phyloP scores from a whole-genome alignment of 1,140 invertebrate genomes.

The Drosophila navojoa region DNA sequence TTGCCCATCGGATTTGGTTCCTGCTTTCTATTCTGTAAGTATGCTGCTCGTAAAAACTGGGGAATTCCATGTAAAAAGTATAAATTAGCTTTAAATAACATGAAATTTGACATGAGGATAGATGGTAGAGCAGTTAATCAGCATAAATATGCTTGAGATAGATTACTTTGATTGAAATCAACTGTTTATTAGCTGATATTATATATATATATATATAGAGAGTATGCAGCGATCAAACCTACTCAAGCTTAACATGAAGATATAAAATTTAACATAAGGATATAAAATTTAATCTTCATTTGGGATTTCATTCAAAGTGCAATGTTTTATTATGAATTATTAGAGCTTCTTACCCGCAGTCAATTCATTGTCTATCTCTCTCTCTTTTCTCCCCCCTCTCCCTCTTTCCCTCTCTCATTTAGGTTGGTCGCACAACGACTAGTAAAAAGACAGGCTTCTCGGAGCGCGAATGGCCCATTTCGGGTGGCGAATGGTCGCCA shows the following conservation, averaged over 20 bases:
- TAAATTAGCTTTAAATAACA: background rate
- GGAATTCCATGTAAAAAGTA: too few species aligned
- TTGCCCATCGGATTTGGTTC: slow-evolving; percentile 98
- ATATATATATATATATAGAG: too few species aligned
- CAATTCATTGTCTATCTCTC: background rate
- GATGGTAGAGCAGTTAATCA: too few species aligned
- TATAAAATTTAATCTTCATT: background rate
- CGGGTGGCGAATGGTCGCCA: slow-evolving; percentile 97
- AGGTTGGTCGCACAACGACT: slow-evolving; percentile 85
- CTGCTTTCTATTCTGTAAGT: slow-evolving; percentile 90
- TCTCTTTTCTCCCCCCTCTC: background rate
- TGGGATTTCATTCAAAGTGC: too few species aligned
- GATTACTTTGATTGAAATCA: too few species aligned
- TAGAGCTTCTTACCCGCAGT: background rate
- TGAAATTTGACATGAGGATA: background rate
- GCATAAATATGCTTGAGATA: too few species aligned
- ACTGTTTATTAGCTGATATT: too few species aligned
- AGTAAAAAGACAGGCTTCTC: slow-evolving; percentile 93
- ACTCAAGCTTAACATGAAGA: background rate
- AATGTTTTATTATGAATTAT: too few species aligned
- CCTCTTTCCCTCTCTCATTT: background rate
- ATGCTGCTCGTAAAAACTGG: background rate
- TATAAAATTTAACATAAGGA: background rate
- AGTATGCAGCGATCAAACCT: too few species aligned
- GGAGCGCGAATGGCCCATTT: slow-evolving; percentile 97